Conservation (phyloP, 1,140 invertebrate genomes). For the Sycophaga agraensis region DNA sequence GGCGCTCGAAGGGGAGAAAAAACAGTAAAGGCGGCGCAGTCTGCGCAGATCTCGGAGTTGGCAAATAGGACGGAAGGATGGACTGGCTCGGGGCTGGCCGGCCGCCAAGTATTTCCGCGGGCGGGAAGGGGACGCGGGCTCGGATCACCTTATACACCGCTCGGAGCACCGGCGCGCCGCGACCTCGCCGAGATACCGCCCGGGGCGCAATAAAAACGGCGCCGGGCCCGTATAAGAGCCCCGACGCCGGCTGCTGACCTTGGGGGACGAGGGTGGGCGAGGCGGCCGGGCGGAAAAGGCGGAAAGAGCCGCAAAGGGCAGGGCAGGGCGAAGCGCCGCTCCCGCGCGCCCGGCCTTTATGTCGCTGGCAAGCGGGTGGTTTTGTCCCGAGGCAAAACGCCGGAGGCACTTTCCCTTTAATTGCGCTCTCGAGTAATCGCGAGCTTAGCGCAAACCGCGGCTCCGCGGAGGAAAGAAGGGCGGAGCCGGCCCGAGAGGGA, state of each 20-base stretch:
- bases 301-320: neutral
- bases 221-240: too few relatives aligned
- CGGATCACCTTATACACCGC: neutral
- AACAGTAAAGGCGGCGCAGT: constrained; percentile 12
- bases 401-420: too few relatives aligned
- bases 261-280: neutral
- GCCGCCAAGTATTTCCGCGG: constrained; percentile 13
- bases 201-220: too few relatives aligned
- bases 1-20: neutral
- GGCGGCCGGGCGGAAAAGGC: neutral
- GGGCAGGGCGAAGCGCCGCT: too few relatives aligned
- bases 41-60: neutral
- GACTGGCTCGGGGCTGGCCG: neutral
- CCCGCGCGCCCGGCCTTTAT: too few relatives aligned
- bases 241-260: too few relatives aligned
- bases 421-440: too few relatives aligned
- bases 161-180: neutral
- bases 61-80: constrained; percentile 22
- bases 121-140: neutral
- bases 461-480: neutral
- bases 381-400: too few relatives aligned
- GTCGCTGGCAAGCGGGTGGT: too few relatives aligned
- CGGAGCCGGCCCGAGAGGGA: too few relatives aligned
- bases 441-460: too few relatives aligned
- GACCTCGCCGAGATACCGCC: neutral